Base-by-base conservation (phyloP, 2,797 vertebrate species). In the Hippopotamyrus pictus region DNA sequence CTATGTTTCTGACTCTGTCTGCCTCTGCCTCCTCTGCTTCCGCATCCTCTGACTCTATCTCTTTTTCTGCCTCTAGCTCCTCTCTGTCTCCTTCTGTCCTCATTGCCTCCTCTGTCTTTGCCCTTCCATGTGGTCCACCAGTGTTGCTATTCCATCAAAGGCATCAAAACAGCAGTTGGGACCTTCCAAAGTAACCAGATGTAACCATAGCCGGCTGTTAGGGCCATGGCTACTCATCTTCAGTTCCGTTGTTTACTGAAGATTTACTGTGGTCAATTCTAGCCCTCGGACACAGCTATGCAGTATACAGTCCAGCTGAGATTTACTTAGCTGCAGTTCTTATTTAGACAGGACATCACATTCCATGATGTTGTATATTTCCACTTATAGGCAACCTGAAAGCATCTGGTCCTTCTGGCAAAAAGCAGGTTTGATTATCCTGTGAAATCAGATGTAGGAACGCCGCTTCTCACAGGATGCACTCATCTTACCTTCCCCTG, bases 41-140 rank as follows among this genome's bases (percentile, higher is more conserved):
- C 9, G 17, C 51, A 9, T 17, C 51, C 33, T 17, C 33, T 76
- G 29, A 33, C 29, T 14, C 14, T 37, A 14, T 25, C 46, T 69
- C 89, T 91, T 85, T 50, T 57, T 89, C 65, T 73, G 48, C 53
- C 82, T 51, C n/a, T 41, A 1, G 17, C 17, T 54, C 25, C 62
- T 69, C 9, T 25, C 8, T 59, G 57, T 59, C 29, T 69, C 3
- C 69, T 6, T 73, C 22, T 73, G 69, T 14, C 65, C 12, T 37
- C 65, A 29, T 17, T 29, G 65, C 3, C 33, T 73, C 29, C 4
- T 37, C 12, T n/a, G 7, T 73, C 69, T 33, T 73, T 73, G 11
- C 1, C 25, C 19, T 29, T 69, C 22, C 65, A 33, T 19, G 25
- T 33, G 65, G 3, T 33, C 62, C 62, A 69, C 62, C 65, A 12